Conservation (phyloP, 2,888 invertebrate species). For the Punctoribates punctum region DNA sequence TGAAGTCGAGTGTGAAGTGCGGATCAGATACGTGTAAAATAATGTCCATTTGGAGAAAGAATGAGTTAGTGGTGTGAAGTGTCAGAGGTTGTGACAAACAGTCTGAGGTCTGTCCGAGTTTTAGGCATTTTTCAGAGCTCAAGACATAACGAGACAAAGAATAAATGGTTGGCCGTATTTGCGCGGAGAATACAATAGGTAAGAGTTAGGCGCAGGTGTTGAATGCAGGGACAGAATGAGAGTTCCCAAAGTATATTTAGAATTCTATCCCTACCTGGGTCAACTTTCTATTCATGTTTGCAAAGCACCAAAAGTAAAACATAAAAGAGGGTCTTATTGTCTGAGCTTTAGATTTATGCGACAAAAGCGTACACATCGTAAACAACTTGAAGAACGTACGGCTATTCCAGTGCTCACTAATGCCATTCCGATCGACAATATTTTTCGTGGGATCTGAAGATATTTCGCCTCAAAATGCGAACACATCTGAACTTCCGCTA, state of each 20-base stretch:
- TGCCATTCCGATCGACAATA: conserved; percentile 22
- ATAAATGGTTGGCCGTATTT: conserved; percentile 23
- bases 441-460: not conserved
- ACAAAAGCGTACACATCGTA: conserved; percentile 15
- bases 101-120: conserved; percentile 26
- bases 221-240: conserved; percentile 7
- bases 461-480: conserved; percentile 13
- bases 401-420: not conserved
- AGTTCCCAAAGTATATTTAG: conserved; percentile 23
- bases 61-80: conserved; percentile 37
- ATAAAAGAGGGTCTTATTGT: conserved; percentile 35
- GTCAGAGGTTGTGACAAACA: conserved; percentile 36
- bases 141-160: conserved; percentile 38
- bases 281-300: conserved; percentile 33
- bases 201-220: conserved; percentile 37
- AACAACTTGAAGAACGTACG: conserved; percentile 31
- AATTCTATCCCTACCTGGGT: not conserved
- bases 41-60: not conserved
- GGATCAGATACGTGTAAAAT: not conserved
- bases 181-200: conserved; percentile 18
- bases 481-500: conserved; percentile 33
- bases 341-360: conserved; percentile 30
- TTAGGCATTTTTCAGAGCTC: conserved; percentile 27
- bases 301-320: conserved; percentile 20
- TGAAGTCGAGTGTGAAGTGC: not conserved